Conservation (phyloP, 2,888 invertebrate genomes). For the Xestia c-nigrum region DNA sequence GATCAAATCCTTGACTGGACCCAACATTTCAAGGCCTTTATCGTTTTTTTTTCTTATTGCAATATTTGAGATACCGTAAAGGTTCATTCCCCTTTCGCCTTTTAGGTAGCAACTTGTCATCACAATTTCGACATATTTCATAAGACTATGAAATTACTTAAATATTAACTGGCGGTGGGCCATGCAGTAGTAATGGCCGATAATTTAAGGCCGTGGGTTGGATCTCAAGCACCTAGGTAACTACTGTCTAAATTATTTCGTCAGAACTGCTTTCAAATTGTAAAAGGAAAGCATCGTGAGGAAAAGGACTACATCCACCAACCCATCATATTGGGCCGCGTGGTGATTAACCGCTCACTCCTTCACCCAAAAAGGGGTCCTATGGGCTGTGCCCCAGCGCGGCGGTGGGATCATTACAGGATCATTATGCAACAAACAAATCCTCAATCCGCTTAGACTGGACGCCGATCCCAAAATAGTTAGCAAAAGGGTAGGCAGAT, state of each 20-base stretch:
- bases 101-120: not conserved
- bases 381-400: not conserved
- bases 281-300: not conserved
- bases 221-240: not conserved
- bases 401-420: not conserved
- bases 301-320: not conserved
- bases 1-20: not conserved
- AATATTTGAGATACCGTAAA: not conserved
- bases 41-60: not conserved
- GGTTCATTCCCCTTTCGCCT: not conserved
- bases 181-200: not conserved
- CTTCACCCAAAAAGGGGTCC: not conserved
- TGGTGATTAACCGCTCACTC: not conserved
- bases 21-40: not conserved
- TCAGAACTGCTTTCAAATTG: not conserved
- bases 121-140: slow-evolving; percentile 26
- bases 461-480: not conserved
- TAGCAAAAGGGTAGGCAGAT: not conserved
- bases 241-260: too few species aligned
- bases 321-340: not conserved
- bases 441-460: not conserved
- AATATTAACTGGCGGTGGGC: too few species aligned
- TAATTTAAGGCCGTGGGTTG: not conserved
- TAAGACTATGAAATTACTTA: slow-evolving; percentile 16
- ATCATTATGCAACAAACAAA: not conserved